Evolutionary conservation across 2,113 vertebrate genomes (phyloP), one percentile per base, ranked within the genome.

Genomic region (Atrichornis clamosus): DNA sequence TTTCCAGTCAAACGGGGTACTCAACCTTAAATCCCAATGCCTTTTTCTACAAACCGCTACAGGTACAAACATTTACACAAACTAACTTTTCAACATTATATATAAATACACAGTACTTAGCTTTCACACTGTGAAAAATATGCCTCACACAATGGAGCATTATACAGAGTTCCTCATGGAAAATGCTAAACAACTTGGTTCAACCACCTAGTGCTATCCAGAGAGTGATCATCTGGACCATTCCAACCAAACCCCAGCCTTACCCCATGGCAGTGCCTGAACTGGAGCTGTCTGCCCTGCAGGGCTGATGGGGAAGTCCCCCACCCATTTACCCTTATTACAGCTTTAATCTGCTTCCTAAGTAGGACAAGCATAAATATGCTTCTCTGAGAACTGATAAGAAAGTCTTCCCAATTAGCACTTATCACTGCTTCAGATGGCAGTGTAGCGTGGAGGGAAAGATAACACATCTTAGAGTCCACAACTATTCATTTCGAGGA

Each of bases 61-160:
- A 68, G 6, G 30, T 69, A 35, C 30, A 76, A 73, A 58, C 3
- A 26, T n/a, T 47, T 70, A 72, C 15, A 63, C 13, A 47, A 55
- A 41, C 10, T 49, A 52, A 44, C 24, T 59, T 78, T 64, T 52
- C 28, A 52, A 56, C 55, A 11, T 42, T 50, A 32, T 44, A 52
- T 5, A 63, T 28, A 79, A 85, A 32, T 8, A 42, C 20, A 14
- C 7, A 55, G 7, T 22, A 16, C 12, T 59, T 55, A 75, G 4
- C 28, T 46, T 90, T 76, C 44, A 42, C 46, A 9, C 15, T 8
- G 12, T 28, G 20, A 18, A 33, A 79, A 70, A 83, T 20, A 15
- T 2, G 14, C n/a, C 60, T 87, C 50, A 52, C 0, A 0, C n/a
- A 75, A 49, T 13, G 10, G 5, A 87, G 26, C 10, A 4, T 11